Conservation (phyloP, 2,797 vertebrate genomes). For the Amazonetta brasiliensis region DNA sequence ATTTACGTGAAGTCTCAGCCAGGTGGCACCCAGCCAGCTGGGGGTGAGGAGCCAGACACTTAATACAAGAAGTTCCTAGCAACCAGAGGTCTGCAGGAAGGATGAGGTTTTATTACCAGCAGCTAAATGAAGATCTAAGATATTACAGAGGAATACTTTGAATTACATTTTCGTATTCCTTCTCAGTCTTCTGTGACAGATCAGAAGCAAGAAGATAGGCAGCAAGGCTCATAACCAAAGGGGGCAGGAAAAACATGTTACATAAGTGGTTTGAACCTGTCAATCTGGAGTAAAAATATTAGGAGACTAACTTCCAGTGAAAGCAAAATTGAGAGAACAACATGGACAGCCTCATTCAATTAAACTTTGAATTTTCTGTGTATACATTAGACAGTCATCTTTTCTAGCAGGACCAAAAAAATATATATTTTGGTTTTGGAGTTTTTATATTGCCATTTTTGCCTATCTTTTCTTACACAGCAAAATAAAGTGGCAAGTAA, state of each 20-base stretch:
- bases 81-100: conserved; percentile 26
- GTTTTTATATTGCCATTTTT: not conserved
- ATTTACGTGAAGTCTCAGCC: conserved; percentile 1
- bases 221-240: not conserved
- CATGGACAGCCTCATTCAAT: not conserved
- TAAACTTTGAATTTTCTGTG: not conserved
- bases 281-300: not conserved
- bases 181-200: not conserved
- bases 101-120: conserved; percentile 29
- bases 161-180: not conserved
- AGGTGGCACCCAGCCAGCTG: conserved; percentile 24
- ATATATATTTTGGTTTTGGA: not conserved
- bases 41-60: conserved; percentile 42
- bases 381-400: not conserved
- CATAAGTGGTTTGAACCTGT: fast-evolving
- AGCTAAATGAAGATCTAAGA: not conserved
- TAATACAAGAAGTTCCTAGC: conserved; percentile 40
- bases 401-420: not conserved
- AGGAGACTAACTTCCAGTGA: not conserved
- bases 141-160: not conserved
- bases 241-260: not conserved
- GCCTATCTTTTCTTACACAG: not conserved
- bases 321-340: not conserved
- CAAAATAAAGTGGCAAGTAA: not conserved
- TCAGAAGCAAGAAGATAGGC: not conserved